A percentile compares a stretch with the other conserved stretches of the same genome.
phyloP scores from a whole-genome alignment of 2,797 vertebrate genomes.

The Fringilla coelebs region DNA sequence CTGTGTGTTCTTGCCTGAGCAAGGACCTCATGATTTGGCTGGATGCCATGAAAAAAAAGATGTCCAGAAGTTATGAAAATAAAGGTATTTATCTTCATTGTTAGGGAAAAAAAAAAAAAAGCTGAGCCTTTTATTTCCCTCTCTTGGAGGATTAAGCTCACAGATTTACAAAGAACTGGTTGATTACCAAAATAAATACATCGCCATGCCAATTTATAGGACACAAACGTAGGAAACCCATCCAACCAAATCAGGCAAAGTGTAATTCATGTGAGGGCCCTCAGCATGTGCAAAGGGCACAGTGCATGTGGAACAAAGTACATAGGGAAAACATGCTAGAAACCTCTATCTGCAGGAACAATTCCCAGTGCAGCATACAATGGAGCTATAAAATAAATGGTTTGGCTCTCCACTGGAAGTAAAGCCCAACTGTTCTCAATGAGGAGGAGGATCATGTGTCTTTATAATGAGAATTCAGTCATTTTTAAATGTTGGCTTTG shows the following conservation, averaged over 20 bases:
- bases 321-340: conserved; percentile 20
- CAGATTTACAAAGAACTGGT: conserved; percentile 62
- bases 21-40: conserved; percentile 24
- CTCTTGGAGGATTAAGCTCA: conserved; percentile 44
- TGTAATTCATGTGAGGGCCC: conserved; percentile 52
- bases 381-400: conserved; percentile 62
- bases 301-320: conserved; percentile 47
- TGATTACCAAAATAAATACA: conserved; percentile 64
- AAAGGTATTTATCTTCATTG: conserved; percentile 67
- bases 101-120: background rate
- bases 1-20: background rate
- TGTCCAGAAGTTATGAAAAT: conserved; percentile 63
- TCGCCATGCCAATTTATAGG: conserved; percentile 28
- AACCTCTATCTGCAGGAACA: conserved; percentile 34
- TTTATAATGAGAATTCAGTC: conserved; percentile 71
- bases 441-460: conserved; percentile 66
- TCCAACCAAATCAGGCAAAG: conserved; percentile 59
- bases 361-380: conserved; percentile 27
- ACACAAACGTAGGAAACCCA: conserved; percentile 50
- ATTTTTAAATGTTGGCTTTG: conserved; percentile 59
- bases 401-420: conserved; percentile 54
- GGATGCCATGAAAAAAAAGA: background rate
- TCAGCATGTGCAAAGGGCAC: conserved; percentile 51
- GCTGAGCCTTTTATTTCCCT: conserved; percentile 38
- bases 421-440: conserved; percentile 60